These are phyloP conservation scores for Mycetomoellerius zeteki DNA, from an alignment of 1,140 invertebrate species.

Conservation along the genomic window DNA sequence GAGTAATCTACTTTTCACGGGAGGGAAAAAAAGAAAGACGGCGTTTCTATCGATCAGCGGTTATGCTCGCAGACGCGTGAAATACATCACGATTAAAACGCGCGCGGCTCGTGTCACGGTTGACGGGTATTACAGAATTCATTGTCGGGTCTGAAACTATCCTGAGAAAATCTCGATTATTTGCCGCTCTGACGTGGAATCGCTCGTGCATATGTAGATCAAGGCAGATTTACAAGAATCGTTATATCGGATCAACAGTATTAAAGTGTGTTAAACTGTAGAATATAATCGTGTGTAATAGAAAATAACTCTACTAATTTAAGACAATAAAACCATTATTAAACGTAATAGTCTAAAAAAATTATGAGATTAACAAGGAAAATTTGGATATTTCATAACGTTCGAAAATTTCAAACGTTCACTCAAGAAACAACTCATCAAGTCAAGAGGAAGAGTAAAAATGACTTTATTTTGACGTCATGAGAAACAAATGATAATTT, in stretches of 20 bases:
- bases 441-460: too few relatives aligned
- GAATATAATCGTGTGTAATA: background rate
- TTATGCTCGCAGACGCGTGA: constrained; percentile 41
- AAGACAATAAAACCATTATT: background rate
- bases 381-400: background rate
- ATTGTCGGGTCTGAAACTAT: constrained; percentile 13
- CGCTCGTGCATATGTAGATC: background rate
- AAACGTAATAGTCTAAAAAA: background rate
- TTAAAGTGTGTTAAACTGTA: background rate
- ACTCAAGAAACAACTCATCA: background rate
- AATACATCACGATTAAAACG: constrained; percentile 45
- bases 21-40: constrained; percentile 1
- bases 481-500: too few relatives aligned
- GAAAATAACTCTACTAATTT: background rate
- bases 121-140: constrained; percentile 52
- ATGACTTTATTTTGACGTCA: too few relatives aligned
- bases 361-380: background rate
- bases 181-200: background rate
- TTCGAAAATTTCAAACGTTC: background rate
- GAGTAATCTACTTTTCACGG: constrained; percentile 44
- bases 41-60: constrained; percentile 38
- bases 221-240: background rate
- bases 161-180: constrained; percentile 25
- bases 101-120: constrained; percentile 32
- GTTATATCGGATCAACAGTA: background rate